Percentiles rank a stretch among this genome's conserved stretches.
These are phyloP conservation scores for Drosophila yooni DNA, from an alignment of 2,888 invertebrate genomes.

Conservation along the genomic window DNA sequence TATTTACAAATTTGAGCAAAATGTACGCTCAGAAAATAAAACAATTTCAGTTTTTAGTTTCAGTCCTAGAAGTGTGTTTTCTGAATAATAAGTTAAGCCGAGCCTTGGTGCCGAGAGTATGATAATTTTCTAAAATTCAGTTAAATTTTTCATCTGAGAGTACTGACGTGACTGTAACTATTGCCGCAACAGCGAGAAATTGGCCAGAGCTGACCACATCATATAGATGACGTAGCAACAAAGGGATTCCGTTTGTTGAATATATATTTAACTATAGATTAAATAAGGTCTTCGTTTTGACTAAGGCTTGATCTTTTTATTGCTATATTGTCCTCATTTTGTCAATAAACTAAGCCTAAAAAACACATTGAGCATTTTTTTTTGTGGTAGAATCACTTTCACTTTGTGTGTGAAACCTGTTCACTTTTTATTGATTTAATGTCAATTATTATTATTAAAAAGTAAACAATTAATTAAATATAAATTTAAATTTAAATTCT, in stretches of 20 bases:
- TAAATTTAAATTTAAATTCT: neutral
- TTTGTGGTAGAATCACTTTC: neutral
- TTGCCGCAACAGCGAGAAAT: neutral
- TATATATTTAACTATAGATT: neutral
- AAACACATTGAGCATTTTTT: neutral
- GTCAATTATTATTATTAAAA: neutral
- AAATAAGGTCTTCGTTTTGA: neutral
- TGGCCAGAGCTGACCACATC: neutral
- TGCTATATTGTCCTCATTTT: neutral
- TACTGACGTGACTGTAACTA: neutral
- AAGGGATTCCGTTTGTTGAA: accelerated
- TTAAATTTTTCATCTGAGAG: accelerated
- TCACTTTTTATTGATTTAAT: neutral
- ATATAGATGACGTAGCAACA: neutral
- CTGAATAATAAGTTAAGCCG: neutral
- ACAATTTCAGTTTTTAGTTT: too few species aligned
- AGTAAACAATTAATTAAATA: neutral
- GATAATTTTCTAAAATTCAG: neutral
- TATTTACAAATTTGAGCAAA: neutral
- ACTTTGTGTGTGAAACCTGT: neutral
- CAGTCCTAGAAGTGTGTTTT: neutral
- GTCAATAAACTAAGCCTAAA: neutral
- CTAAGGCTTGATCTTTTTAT: neutral
- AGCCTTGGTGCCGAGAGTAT: accelerated
- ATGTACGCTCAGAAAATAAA: neutral